Base-by-base conservation (phyloP, 2,888 invertebrate genomes). In the Desoria tigrina region DNA sequence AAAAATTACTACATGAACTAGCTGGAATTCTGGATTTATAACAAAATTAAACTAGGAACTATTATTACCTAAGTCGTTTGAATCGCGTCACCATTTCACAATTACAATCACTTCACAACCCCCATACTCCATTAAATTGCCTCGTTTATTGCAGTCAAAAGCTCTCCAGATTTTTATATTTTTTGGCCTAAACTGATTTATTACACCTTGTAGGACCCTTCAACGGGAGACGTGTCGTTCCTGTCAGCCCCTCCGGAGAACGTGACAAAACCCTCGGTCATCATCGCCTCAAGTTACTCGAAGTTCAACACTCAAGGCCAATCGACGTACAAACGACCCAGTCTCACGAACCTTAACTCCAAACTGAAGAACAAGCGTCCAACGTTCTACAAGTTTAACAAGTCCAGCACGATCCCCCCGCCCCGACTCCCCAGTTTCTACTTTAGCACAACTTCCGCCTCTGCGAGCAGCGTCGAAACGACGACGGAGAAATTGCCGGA, bases 281-380 rank as follows among this genome's bases (percentile, higher is more conserved):
- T 74, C 14, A 74, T 75, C 7, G 74, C 74, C 39, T 73, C 73
- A 37, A 71, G 71, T n/a, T 75, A 75, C 65, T 70, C 71, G 27
- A 73, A 66, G 27, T 73, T 72, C 37, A 75, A 75, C 59, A 68
- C 68, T 23, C 75, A 75, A 61, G 74, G 74, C 18, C 50, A 61
- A 56, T 37, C 58, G 63, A 58, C 72, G 42, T 55, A 64, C 61
- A 60, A 68, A 42, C 39, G 65, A 11, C 64, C 62, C 9, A 67
- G 62, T 42, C 27, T 63, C n/a, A 21, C 60, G 26, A 32, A 56
- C 2, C 61, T 73, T 45, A 72, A 72, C 64, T 58, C 62, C 32
- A 75, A 75, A 50, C 63, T 70, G 50, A 65, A 71, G 24, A 69
- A 71, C 9, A 75, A 75, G 42, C 66, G 73, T 42, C 75, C 75